phyloP scores from a whole-genome alignment of 2,797 vertebrate genomes.

The Notolepis coatsorum region DNA sequence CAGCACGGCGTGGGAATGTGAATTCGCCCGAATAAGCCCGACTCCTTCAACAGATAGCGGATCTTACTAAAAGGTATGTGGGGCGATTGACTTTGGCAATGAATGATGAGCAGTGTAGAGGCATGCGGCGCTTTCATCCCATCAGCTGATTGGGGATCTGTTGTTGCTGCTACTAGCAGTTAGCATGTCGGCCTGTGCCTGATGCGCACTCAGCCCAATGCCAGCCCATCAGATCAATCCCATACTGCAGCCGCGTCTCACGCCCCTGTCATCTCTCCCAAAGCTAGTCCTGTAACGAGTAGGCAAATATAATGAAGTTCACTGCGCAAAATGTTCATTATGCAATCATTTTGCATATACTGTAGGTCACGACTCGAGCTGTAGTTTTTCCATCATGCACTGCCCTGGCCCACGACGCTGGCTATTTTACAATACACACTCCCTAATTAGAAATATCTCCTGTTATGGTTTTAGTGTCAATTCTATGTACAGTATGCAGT shows the following conservation, averaged over 20 bases:
- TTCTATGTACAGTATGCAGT: too few species aligned
- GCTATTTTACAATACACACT: background rate
- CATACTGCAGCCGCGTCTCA: background rate
- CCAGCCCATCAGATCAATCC: background rate
- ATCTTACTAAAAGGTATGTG: background rate
- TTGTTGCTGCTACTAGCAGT: background rate
- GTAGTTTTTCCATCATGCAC: too few species aligned
- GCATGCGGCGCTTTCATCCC: background rate
- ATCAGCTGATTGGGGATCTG: background rate
- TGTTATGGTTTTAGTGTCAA: too few species aligned
- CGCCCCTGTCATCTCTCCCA: background rate
- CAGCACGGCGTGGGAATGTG: background rate
- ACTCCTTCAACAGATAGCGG: background rate
- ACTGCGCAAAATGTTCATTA: too few species aligned
- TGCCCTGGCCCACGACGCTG: too few species aligned
- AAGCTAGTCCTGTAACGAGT: too few species aligned
- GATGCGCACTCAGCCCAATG: background rate
- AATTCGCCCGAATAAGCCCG: background rate
- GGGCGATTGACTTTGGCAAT: background rate
- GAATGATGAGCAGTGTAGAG: background rate
- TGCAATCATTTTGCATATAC: too few species aligned
- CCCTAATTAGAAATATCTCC: too few species aligned
- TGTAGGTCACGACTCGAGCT: too few species aligned
- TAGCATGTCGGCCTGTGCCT: background rate
- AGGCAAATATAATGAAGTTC: too few species aligned